Evolutionary conservation across 2,888 invertebrate genomes (phyloP).

Genomic region (Altica lythri): DNA sequence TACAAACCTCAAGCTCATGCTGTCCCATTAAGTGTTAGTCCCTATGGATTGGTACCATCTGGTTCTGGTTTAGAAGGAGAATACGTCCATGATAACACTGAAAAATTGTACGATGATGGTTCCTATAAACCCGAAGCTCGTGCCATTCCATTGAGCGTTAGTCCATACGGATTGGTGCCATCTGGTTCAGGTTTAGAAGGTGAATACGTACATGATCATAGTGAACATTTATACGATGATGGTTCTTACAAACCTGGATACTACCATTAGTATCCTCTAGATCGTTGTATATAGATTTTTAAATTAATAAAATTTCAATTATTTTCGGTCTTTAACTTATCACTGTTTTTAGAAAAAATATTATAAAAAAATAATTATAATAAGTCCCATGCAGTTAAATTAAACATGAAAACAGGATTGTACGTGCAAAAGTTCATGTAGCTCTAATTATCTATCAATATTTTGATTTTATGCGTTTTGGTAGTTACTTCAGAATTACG

Average conservation of each 20-base stretch:
- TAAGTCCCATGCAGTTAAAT: too few species aligned
- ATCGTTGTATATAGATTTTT: conserved; percentile 18
- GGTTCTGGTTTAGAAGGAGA: conserved; percentile 45
- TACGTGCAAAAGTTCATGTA: too few species aligned
- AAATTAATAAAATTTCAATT: conserved; percentile 21
- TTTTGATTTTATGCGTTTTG: too few species aligned
- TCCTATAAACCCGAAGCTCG: conserved; percentile 45
- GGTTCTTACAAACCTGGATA: conserved; percentile 46
- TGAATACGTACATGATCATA: conserved; percentile 45
- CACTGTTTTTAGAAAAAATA: too few species aligned
- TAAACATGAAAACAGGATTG: too few species aligned
- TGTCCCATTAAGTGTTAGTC: conserved; percentile 38
- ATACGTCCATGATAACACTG: conserved; percentile 44
- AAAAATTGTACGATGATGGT: conserved; percentile 48
- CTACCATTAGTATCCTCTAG: conserved; percentile 31
- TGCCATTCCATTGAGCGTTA: conserved; percentile 37
- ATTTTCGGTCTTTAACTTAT: too few species aligned
- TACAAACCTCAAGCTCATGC: conserved; percentile 44
- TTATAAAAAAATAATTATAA: too few species aligned
- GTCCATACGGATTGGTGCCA: conserved; percentile 41
- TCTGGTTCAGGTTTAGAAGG: conserved; percentile 47
- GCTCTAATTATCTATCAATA: too few species aligned
- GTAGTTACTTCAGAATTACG: too few species aligned
- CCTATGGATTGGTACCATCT: conserved; percentile 40
- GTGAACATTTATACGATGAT: conserved; percentile 48